phyloP scores from a whole-genome alignment of 1,140 invertebrate genomes.

The Batillaria attramentaria region DNA sequence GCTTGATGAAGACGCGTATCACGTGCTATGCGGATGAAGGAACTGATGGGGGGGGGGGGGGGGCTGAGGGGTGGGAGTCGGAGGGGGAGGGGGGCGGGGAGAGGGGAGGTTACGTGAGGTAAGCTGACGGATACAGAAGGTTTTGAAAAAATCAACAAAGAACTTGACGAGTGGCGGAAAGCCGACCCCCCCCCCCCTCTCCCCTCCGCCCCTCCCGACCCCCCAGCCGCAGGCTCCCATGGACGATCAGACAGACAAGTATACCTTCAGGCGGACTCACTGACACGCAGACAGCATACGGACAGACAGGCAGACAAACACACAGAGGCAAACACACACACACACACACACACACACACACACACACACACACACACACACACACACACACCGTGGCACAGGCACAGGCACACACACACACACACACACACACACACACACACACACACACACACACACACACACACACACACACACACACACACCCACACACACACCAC shows the following conservation, averaged over 20 bases:
- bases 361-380: not conserved
- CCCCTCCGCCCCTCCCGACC: not conserved
- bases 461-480: slow-evolving; percentile 28
- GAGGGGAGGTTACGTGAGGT: not conserved
- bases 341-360: not conserved
- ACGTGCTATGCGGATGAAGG: not conserved
- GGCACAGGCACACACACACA: not conserved
- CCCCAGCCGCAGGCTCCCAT: not conserved
- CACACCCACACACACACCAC: not conserved
- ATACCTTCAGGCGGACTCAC: not conserved
- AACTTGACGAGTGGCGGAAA: not conserved
- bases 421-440: not conserved
- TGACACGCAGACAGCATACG: not conserved
- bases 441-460: slow-evolving; percentile 15
- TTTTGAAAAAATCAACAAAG: too few species aligned
- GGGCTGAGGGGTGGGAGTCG: not conserved
- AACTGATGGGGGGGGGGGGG: not conserved
- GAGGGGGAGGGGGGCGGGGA: not conserved
- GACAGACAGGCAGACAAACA: not conserved
- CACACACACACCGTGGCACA: not conserved
- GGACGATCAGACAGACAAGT: not conserved
- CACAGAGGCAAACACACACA: not conserved
- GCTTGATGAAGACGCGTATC: not conserved
- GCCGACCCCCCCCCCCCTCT: too few species aligned
- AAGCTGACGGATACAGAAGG: too few species aligned